These are phyloP conservation scores for Junonia oenone DNA, from an alignment of 2,888 invertebrate genomes.

Conservation along the genomic window DNA sequence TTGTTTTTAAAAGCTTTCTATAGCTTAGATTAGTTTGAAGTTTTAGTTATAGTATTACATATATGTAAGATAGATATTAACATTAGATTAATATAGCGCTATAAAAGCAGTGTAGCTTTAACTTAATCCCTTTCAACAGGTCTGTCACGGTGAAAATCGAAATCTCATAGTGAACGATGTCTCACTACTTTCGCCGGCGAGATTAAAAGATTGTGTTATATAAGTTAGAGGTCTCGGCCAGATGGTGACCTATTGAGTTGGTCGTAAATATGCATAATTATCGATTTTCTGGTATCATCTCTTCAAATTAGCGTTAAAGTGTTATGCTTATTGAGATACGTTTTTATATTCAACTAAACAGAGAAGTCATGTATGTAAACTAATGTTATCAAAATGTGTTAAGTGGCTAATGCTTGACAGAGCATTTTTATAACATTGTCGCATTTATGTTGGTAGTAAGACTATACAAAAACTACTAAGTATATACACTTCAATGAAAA, in stretches of 20 bases:
- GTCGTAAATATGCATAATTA: neutral
- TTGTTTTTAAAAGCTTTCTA: too few species aligned
- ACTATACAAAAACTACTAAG: too few species aligned
- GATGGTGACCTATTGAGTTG: slow-evolving; percentile 37
- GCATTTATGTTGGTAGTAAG: too few species aligned
- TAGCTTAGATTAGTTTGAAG: too few species aligned
- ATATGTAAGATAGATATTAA: too few species aligned
- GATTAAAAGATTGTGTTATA: slow-evolving; percentile 38
- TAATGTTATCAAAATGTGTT: too few species aligned
- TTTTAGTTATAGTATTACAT: too few species aligned
- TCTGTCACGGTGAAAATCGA: slow-evolving; percentile 56
- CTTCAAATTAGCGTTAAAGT: slow-evolving; percentile 5
- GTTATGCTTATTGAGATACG: neutral
- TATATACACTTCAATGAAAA: too few species aligned
- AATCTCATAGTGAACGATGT: slow-evolving; percentile 39
- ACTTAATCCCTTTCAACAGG: slow-evolving; percentile 40
- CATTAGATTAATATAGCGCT: neutral
- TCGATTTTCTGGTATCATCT: neutral
- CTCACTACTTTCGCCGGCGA: slow-evolving; percentile 52
- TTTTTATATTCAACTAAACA: too few species aligned
- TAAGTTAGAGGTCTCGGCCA: slow-evolving; percentile 67
- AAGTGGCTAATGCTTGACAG: too few species aligned
- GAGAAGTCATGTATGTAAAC: too few species aligned
- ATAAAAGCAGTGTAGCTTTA: neutral
- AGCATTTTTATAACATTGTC: too few species aligned